Percentiles rank a stretch among this genome's conserved stretches.
These are phyloP conservation scores for Montifringilla adamsi DNA, from an alignment of 2,113 vertebrate genomes.

Conservation along the genomic window DNA sequence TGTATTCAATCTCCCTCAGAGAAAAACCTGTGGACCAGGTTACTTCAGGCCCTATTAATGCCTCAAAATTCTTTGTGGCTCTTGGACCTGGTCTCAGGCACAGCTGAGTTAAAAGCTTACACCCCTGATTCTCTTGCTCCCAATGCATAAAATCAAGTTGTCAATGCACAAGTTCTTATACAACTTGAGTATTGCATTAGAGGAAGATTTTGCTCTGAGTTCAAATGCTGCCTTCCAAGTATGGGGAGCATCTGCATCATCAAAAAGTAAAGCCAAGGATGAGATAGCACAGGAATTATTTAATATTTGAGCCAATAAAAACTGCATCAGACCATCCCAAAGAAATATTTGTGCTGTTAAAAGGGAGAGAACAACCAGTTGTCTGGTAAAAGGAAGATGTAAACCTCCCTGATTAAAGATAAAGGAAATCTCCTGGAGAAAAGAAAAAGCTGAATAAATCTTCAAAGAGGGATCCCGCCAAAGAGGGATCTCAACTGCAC, in stretches of 20 bases:
- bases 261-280: conserved; percentile 9
- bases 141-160: background rate
- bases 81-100: background rate
- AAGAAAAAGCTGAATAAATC: background rate
- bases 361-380: background rate
- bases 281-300: conserved; percentile 35
- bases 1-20: background rate
- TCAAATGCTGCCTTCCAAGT: conserved; percentile 21
- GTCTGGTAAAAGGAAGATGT: conserved; percentile 2
- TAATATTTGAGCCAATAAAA: conserved; percentile 43
- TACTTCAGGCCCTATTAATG: background rate
- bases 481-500: background rate
- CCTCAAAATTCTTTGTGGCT: background rate
- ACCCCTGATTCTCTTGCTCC: background rate
- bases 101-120: background rate
- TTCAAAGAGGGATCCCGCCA: background rate
- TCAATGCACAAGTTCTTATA: background rate
- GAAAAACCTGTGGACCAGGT: background rate
- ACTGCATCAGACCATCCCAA: background rate
- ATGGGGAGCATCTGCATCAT: conserved; percentile 13
- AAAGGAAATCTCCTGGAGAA: background rate
- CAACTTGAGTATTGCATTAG: background rate
- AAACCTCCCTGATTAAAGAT: background rate
- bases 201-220: background rate
- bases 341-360: conserved; percentile 5